A percentile compares a stretch with the other conserved stretches of the same genome.
Conservation (phyloP, 1,140 invertebrate genomes). For the Pogonomyrmex californicus region DNA sequence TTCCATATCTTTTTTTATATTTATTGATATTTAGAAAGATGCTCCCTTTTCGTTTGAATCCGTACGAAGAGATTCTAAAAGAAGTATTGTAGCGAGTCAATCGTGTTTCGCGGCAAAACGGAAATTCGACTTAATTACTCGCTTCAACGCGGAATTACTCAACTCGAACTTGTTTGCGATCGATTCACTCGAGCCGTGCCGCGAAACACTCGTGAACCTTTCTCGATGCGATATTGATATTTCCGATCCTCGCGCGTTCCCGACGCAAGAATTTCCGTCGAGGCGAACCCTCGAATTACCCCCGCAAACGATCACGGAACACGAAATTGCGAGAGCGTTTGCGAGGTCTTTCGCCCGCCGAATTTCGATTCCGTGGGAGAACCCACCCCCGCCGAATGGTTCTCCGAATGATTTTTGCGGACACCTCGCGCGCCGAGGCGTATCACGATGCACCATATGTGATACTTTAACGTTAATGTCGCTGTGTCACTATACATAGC, state of each 20-base stretch:
- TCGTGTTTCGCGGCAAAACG: background rate
- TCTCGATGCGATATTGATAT: slow-evolving; percentile 22
- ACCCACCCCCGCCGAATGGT: background rate
- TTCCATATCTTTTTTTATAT: background rate
- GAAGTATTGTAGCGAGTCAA: background rate
- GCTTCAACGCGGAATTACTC: slow-evolving; percentile 5
- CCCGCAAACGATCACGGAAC: slow-evolving; percentile 14
- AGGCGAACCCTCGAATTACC: background rate
- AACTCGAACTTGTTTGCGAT: slow-evolving; percentile 27
- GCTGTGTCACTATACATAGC: slow-evolving; percentile 82
- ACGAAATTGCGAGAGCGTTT: background rate
- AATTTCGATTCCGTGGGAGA: background rate
- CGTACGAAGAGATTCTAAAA: background rate
- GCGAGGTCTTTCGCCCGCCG: background rate
- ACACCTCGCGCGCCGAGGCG: slow-evolving; percentile 25
- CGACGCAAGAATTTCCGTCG: background rate
- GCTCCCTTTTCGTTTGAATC: background rate
- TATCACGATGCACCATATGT: slow-evolving; percentile 61
- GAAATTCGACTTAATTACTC: slow-evolving; percentile 46
- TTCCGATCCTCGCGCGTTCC: slow-evolving; percentile 27
- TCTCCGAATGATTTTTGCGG: slow-evolving; percentile 30
- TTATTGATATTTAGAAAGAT: background rate
- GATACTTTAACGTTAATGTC: slow-evolving; percentile 76
- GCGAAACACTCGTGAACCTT: slow-evolving; percentile 19
- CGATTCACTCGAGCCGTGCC: slow-evolving; percentile 13